These are phyloP conservation scores for Incurvaria masculella DNA, from an alignment of 2,888 invertebrate genomes.

Conservation along the genomic window DNA sequence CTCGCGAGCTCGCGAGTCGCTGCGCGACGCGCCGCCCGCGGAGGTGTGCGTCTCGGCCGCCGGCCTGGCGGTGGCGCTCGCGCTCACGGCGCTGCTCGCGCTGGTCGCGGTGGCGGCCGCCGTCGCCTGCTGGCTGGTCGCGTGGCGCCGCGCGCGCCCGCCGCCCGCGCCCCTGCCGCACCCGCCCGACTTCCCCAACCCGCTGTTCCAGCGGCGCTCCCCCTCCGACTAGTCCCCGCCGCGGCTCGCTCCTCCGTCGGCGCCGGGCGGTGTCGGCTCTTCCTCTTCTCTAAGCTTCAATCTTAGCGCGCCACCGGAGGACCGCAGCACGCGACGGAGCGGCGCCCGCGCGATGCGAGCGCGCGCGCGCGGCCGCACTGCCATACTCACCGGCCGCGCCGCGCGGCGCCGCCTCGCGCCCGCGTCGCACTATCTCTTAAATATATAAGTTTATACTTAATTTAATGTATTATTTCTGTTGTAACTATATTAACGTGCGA, in stretches of 20 bases:
- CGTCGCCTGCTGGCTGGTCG: conserved; percentile 94
- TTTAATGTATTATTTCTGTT: conserved; percentile 13
- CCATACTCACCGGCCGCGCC: conserved; percentile 26
- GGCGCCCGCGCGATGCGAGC: conserved; percentile 33
- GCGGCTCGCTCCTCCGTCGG: conserved; percentile 50
- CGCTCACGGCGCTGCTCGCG: conserved; percentile 87
- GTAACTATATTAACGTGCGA: conserved; percentile 36
- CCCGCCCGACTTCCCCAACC: conserved; percentile 94
- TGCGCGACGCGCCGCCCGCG: conserved; percentile 65
- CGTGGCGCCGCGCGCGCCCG: conserved; percentile 84
- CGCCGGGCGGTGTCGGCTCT: conserved; percentile 52
- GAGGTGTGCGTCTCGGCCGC: conserved; percentile 94
- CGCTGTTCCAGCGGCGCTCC: conserved; percentile 66
- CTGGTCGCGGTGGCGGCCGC: conserved; percentile 92
- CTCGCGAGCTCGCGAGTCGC: conserved; percentile 75
- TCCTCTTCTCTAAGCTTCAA: conserved; percentile 42
- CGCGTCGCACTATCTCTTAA: conserved; percentile 17
- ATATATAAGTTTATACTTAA: conserved; percentile 27
- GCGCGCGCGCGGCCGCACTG: conserved; percentile 24
- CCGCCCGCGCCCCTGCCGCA: conserved; percentile 88
- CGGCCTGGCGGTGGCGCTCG: conserved; percentile 87
- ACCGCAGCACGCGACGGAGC: conserved; percentile 46
- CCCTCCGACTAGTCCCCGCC: conserved; percentile 34
- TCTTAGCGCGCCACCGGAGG: conserved; percentile 43
- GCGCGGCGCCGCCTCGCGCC: conserved; percentile 12